These are phyloP conservation scores for Synanthedon formicaeformis DNA, from an alignment of 2,888 invertebrate species.

Conservation along the genomic window DNA sequence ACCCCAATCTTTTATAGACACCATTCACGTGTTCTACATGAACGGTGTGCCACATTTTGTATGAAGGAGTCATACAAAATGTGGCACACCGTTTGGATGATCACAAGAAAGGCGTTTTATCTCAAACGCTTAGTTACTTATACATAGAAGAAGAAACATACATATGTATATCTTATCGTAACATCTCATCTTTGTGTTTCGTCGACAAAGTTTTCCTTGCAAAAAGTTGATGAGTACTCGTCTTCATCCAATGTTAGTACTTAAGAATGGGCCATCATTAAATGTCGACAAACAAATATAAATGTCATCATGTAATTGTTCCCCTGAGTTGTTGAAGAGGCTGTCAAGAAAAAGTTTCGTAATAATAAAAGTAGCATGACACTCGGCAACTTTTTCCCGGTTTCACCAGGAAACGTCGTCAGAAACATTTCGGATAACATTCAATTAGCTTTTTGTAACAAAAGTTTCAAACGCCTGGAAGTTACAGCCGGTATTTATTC, in stretches of 20 bases:
- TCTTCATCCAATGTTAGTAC: constrained; percentile 3
- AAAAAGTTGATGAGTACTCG: neutral
- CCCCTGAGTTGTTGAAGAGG: constrained; percentile 17
- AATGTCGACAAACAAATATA: constrained; percentile 18
- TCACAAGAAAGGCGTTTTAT: too few relatives aligned
- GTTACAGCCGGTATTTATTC: constrained; percentile 7
- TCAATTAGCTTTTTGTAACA: constrained; percentile 38
- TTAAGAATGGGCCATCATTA: constrained; percentile 1
- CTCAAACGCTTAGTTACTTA: too few relatives aligned
- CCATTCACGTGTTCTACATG: too few relatives aligned
- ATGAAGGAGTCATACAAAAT: too few relatives aligned
- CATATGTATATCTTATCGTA: too few relatives aligned
- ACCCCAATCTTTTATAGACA: too few relatives aligned
- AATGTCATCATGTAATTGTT: constrained; percentile 30
- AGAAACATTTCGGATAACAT: constrained; percentile 37
- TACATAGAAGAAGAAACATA: too few relatives aligned
- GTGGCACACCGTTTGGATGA: too few relatives aligned
- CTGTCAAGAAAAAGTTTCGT: constrained; percentile 38
- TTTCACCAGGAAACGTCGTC: constrained; percentile 23
- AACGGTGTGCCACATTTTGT: too few relatives aligned
- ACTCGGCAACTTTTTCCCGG: constrained; percentile 28
- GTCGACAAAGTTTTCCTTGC: neutral
- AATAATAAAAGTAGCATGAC: constrained; percentile 42
- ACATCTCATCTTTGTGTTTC: neutral
- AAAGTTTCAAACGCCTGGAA: constrained; percentile 16